phyloP scores from a whole-genome alignment of 2,113 vertebrate species.

The Balaeniceps rex region DNA sequence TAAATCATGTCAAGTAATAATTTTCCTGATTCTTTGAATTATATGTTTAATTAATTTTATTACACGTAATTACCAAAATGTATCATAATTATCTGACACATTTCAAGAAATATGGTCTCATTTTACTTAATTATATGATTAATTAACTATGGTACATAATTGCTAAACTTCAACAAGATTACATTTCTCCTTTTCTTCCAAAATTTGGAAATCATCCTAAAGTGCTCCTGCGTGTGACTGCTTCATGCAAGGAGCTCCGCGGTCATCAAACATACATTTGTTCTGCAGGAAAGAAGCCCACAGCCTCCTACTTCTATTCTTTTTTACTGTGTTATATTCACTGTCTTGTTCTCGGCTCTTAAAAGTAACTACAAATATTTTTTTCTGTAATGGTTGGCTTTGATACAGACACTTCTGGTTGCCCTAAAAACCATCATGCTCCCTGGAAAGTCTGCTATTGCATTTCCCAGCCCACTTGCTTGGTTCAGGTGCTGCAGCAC shows the following conservation, averaged over 20 bases:
- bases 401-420: neutral
- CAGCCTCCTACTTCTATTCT: neutral
- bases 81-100: slow-evolving; percentile 70
- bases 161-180: slow-evolving; percentile 49
- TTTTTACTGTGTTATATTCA: neutral
- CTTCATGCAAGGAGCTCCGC: neutral
- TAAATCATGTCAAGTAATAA: slow-evolving; percentile 47
- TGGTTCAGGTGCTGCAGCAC: neutral
- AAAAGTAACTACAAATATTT: neutral
- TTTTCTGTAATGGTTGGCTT: neutral
- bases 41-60: slow-evolving; percentile 70
- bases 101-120: slow-evolving; percentile 64
- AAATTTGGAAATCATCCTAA: neutral
- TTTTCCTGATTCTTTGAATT: slow-evolving; percentile 60
- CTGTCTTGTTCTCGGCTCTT: neutral
- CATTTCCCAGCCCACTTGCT: neutral
- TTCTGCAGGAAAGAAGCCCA: neutral
- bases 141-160: slow-evolving; percentile 65
- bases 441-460: neutral
- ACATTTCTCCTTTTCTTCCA: slow-evolving; percentile 14
- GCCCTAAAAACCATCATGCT: neutral
- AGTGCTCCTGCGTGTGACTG: neutral
- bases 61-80: slow-evolving; percentile 63
- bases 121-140: slow-evolving; percentile 68
- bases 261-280: neutral